A percentile compares a stretch with the other conserved stretches of the same genome.
phyloP scores from a whole-genome alignment of 1,140 invertebrate species.

The Bombus pascuorum region DNA sequence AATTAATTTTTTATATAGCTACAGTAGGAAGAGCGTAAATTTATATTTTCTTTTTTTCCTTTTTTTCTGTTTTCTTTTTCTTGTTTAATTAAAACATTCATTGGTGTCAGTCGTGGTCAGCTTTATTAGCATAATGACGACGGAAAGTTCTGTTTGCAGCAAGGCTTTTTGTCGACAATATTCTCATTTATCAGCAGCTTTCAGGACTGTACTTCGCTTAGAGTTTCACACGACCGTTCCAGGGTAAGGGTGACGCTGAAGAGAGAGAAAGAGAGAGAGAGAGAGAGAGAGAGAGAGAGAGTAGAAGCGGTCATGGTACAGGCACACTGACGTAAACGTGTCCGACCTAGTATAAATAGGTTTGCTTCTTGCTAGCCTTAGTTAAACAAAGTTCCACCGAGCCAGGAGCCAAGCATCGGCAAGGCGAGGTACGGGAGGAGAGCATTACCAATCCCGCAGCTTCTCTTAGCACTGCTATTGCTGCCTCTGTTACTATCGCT shows the following conservation, averaged over 20 bases:
- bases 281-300: constrained; percentile 44
- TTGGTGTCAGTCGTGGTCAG: not conserved
- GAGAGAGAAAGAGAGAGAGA: constrained; percentile 35
- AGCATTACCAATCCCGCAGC: constrained; percentile 72
- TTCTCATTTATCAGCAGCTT: constrained; percentile 60
- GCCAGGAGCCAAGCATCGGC: constrained; percentile 26
- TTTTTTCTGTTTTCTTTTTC: not conserved
- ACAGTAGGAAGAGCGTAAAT: not conserved
- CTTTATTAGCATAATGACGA: constrained; percentile 30
- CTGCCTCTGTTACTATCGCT: constrained; percentile 39
- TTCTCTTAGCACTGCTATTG: constrained; percentile 49
- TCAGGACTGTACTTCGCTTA: constrained; percentile 17
- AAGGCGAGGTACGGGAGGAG: constrained; percentile 60
- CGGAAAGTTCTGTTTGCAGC: constrained; percentile 27
- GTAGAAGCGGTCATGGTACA: constrained; percentile 21
- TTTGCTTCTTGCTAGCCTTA: constrained; percentile 78
- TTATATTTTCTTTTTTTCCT: rapidly evolving
- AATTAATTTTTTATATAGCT: not conserved
- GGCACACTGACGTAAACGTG: constrained; percentile 70
- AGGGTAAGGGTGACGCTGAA: constrained; percentile 31
- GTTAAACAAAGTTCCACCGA: constrained; percentile 79
- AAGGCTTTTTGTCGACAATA: constrained; percentile 35
- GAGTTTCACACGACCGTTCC: constrained; percentile 42
- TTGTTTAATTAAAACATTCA: not conserved
- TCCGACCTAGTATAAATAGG: constrained; percentile 80